phyloP scores from a whole-genome alignment of 2,888 invertebrate genomes.

The Xylocampa areola region DNA sequence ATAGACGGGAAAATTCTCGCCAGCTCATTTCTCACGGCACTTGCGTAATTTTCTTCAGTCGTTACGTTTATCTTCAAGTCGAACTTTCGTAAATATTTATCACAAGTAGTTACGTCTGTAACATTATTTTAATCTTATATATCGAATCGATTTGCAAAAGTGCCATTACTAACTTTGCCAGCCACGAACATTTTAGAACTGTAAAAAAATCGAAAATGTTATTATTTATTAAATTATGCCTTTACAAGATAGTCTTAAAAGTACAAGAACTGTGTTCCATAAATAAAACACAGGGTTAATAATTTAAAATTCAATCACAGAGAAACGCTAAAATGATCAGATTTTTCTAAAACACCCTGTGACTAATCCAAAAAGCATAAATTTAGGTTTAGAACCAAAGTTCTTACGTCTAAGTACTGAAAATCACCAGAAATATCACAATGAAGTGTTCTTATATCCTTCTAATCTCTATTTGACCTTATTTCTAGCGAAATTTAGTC shows the following conservation, averaged over 20 bases:
- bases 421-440: constrained; percentile 73
- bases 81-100: constrained; percentile 54
- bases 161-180: constrained; percentile 39
- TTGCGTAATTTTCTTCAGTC: constrained; percentile 43
- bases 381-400: constrained; percentile 73
- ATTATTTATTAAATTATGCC: constrained; percentile 41
- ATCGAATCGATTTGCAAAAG: constrained; percentile 51
- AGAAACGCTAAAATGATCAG: constrained; percentile 28
- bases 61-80: constrained; percentile 37
- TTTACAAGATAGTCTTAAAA: constrained; percentile 34
- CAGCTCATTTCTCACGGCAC: constrained; percentile 54
- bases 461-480: constrained; percentile 58
- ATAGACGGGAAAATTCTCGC: constrained; percentile 47
- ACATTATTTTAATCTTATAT: constrained; percentile 27
- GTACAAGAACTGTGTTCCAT: constrained; percentile 56
- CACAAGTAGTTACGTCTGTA: constrained; percentile 25
- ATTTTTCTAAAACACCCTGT: constrained; percentile 60
- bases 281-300: constrained; percentile 36
- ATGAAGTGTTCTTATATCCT: constrained; percentile 54
- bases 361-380: constrained; percentile 51
- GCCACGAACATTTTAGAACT: constrained; percentile 30
- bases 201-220: constrained; percentile 19
- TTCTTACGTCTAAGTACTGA: constrained; percentile 67
- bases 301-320: constrained; percentile 36
- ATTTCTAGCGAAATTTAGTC: constrained; percentile 57